Conservation (phyloP, 2,113 vertebrate genomes). For the Podarcis raffonei region DNA sequence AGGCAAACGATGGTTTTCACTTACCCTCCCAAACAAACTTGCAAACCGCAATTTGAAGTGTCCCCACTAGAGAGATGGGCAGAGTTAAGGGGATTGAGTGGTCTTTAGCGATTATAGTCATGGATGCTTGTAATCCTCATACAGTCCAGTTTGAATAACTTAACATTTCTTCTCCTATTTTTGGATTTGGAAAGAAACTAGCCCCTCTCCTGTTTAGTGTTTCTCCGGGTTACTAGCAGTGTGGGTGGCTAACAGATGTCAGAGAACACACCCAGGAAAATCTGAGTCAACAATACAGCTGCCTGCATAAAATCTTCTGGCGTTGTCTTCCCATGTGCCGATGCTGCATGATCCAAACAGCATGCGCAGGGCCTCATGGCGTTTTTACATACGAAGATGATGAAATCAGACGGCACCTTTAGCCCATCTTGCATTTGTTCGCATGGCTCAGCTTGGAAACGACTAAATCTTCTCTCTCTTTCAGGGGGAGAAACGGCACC, state of each 20-base stretch:
- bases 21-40: background rate
- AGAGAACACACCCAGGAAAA: background rate
- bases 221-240: background rate
- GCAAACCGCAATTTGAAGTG: background rate
- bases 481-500: slow-evolving; percentile 62
- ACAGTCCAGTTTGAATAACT: background rate
- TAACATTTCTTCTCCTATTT: background rate
- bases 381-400: background rate
- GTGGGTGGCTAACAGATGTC: background rate
- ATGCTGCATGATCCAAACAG: background rate
- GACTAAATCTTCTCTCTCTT: slow-evolving; percentile 33
- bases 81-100: background rate
- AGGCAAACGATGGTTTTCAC: background rate
- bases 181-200: background rate
- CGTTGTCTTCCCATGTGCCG: background rate
- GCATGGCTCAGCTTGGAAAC: slow-evolving; percentile 9
- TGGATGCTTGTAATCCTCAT: background rate
- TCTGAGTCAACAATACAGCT: background rate
- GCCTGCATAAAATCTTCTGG: background rate
- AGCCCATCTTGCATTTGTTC: background rate
- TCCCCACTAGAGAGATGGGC: background rate
- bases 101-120: background rate
- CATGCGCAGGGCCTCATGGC: background rate
- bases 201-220: background rate
- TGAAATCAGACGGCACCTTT: background rate